phyloP scores from a whole-genome alignment of 2,797 vertebrate genomes.

The Zonotrichia albicollis region DNA sequence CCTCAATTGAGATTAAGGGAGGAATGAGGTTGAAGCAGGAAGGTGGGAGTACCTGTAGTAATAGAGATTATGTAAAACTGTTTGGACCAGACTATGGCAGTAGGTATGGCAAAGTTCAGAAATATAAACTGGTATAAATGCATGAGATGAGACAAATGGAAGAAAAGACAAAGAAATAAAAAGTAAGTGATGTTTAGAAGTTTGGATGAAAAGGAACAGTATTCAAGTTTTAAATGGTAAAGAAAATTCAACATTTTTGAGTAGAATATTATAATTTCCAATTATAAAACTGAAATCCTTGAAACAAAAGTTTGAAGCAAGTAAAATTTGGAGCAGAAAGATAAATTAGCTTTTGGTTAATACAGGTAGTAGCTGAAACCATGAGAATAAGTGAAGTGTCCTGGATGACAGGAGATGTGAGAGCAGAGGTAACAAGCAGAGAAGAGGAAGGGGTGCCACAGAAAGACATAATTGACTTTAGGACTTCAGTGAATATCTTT shows the following conservation, averaged over 20 bases:
- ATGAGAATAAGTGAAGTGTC: background rate
- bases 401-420: background rate
- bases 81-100: background rate
- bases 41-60: background rate
- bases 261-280: background rate
- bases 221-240: background rate
- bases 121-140: background rate
- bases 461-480: background rate
- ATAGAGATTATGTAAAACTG: background rate
- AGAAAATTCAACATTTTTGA: background rate
- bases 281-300: background rate
- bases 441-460: background rate
- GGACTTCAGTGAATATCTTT: background rate
- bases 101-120: background rate
- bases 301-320: background rate
- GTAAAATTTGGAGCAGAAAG: background rate
- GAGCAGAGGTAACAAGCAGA: background rate
- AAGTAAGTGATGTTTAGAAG: background rate
- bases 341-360: background rate
- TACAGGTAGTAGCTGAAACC: background rate
- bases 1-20: background rate
- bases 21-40: background rate
- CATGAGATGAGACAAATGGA: background rate
- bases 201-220: background rate
- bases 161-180: background rate